Evolutionary conservation across 2,888 invertebrate species (phyloP).

Genomic region (Meghimatium bilineatum): DNA sequence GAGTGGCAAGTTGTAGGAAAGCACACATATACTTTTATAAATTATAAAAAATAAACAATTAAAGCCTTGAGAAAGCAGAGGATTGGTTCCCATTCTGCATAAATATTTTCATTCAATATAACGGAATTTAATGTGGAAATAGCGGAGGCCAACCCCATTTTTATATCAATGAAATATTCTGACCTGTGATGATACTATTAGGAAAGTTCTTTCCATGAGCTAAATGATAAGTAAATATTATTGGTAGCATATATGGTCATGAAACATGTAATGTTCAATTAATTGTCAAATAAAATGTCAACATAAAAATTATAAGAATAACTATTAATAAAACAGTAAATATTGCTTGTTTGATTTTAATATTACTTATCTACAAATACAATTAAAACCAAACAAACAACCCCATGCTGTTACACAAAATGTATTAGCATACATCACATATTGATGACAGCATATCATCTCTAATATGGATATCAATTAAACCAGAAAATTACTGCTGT

Average conservation of each 20-base stretch:
- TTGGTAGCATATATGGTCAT: not conserved
- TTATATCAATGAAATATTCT: slow-evolving; percentile 7
- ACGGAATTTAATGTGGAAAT: not conserved
- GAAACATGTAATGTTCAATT: too few relatives aligned
- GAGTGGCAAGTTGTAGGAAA: not conserved
- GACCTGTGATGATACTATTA: slow-evolving; percentile 6
- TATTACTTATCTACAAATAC: too few relatives aligned
- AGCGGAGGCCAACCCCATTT: slow-evolving; percentile 23
- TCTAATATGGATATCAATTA: too few relatives aligned
- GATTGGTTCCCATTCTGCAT: not conserved
- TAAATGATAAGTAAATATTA: slow-evolving; percentile 23
- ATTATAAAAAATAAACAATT: not conserved
- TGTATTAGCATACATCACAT: too few relatives aligned
- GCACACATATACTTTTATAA: not conserved
- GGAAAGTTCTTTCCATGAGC: slow-evolving; percentile 20
- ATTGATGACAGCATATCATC: too few relatives aligned
- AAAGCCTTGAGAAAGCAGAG: not conserved
- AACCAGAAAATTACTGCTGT: too few relatives aligned
- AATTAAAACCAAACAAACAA: too few relatives aligned
- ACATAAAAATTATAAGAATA: too few relatives aligned
- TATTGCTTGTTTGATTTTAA: too few relatives aligned
- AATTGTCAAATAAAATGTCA: too few relatives aligned
- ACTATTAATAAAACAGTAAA: too few relatives aligned
- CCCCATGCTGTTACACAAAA: too few relatives aligned
- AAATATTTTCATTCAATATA: not conserved